Evolutionary conservation across 2,888 invertebrate genomes (phyloP).

Genomic region (Mythimna impura): DNA sequence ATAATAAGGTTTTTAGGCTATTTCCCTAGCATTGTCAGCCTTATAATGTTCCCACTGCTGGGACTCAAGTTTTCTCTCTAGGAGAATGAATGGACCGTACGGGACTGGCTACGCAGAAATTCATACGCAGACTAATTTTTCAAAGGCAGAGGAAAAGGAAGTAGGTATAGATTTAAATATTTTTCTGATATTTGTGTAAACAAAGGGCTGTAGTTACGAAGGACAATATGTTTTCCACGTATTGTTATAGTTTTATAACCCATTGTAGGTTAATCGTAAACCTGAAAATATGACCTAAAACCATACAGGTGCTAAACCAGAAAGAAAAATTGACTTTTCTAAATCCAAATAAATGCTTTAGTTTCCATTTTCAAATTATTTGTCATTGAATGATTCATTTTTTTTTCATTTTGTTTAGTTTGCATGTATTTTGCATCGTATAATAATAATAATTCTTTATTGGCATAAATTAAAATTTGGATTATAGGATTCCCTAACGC

Average conservation of each 20-base stretch:
- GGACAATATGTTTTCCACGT: neutral
- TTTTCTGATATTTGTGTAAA: too few relatives aligned
- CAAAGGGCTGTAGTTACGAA: too few relatives aligned
- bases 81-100: neutral
- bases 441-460: too few relatives aligned
- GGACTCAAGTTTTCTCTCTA: neutral
- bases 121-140: too few relatives aligned
- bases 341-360: neutral
- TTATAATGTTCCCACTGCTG: neutral
- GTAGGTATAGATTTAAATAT: too few relatives aligned
- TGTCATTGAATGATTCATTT: neutral
- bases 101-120: too few relatives aligned
- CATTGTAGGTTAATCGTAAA: neutral
- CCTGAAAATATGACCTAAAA: slow-evolving; percentile 1
- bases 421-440: too few relatives aligned
- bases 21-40: neutral
- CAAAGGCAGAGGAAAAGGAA: too few relatives aligned
- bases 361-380: too few relatives aligned
- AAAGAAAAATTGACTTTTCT: neutral
- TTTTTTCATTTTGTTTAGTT: too few relatives aligned
- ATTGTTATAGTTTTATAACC: neutral
- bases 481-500: too few relatives aligned
- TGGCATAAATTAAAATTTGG: too few relatives aligned
- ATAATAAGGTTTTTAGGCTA: neutral
- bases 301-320: neutral